These are phyloP conservation scores for Rhincodon typus DNA, from an alignment of 2,797 vertebrate species.

Conservation along the genomic window DNA sequence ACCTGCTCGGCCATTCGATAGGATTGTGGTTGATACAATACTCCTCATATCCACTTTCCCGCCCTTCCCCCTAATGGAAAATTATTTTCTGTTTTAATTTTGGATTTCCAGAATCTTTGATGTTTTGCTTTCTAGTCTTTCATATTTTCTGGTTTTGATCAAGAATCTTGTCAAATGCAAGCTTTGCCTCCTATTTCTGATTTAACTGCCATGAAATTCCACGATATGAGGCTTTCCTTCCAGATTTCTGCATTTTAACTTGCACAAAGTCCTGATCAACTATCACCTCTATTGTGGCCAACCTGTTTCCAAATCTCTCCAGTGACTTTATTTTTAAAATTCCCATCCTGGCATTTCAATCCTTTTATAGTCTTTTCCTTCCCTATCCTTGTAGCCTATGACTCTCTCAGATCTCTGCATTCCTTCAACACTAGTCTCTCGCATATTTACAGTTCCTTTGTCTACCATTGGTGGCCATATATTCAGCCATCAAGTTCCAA, in stretches of 20 bases:
- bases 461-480: neutral
- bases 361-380: neutral
- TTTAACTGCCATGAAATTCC: neutral
- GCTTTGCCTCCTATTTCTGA: neutral
- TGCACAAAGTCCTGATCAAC: neutral
- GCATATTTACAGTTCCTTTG: neutral
- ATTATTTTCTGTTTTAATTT: too few relatives aligned
- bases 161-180: neutral
- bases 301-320: too few relatives aligned
- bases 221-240: neutral
- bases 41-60: too few relatives aligned
- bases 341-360: neutral
- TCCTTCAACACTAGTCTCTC: neutral
- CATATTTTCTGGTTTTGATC: neutral
- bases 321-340: neutral
- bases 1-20: too few relatives aligned
- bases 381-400: neutral
- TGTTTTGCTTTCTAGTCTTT: too few relatives aligned
- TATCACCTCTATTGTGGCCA: too few relatives aligned
- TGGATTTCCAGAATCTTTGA: too few relatives aligned
- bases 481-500: neutral
- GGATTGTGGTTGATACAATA: too few relatives aligned
- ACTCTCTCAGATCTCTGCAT: neutral
- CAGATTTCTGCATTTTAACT: neutral
- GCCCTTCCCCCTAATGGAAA: too few relatives aligned